Evolutionary conservation across 2,797 vertebrate genomes (phyloP).

Genomic region (Kryptolebias ocellatus): DNA sequence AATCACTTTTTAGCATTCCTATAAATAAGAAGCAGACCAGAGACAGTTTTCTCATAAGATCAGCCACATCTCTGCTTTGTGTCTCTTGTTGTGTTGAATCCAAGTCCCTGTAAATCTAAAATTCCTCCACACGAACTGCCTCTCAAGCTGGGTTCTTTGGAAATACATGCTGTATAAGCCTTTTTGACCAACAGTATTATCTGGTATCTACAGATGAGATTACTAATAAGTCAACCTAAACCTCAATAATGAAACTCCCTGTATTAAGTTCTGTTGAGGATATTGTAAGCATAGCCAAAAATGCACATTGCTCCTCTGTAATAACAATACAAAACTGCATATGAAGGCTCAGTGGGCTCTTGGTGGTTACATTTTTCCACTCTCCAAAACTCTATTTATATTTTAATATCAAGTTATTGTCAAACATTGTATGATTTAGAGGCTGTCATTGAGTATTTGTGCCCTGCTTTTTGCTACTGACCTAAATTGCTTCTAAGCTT

Average conservation of each 20-base stretch:
- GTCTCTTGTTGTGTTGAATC: conserved; percentile 17
- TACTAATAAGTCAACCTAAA: too few relatives aligned
- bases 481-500: neutral
- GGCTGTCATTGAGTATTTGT: neutral
- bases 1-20: conserved; percentile 25
- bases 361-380: conserved; percentile 5
- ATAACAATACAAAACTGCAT: conserved; percentile 13
- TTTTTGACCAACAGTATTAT: neutral
- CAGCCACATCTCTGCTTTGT: conserved; percentile 19
- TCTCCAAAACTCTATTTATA: neutral
- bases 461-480: neutral
- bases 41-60: conserved; percentile 25
- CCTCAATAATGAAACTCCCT: too few relatives aligned
- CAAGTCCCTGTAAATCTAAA: conserved; percentile 16
- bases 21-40: conserved; percentile 12
- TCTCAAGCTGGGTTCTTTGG: conserved; percentile 1
- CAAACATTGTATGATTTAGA: conserved; percentile 3
- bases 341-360: neutral
- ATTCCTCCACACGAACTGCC: conserved; percentile 13
- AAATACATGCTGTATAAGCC: conserved; percentile 9
- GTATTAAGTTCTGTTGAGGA: too few relatives aligned
- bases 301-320: conserved; percentile 5
- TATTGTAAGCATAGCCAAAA: too few relatives aligned
- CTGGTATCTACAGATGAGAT: conserved; percentile 1
- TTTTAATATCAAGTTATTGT: conserved; percentile 1